Conservation (phyloP, 2,113 vertebrate species). For the Lampris megalopsis region DNA sequence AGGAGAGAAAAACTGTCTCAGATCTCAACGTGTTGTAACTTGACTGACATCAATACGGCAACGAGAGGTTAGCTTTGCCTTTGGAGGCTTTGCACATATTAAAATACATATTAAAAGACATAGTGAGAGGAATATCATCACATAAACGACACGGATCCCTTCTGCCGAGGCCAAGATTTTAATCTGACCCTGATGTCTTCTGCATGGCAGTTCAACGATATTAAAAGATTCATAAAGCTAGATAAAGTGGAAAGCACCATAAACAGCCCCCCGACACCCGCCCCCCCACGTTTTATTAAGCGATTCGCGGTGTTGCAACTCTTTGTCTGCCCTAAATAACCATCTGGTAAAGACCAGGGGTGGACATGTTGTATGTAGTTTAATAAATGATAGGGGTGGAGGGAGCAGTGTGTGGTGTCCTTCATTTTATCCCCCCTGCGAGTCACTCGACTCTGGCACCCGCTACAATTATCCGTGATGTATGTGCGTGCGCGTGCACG, state of each 20-base stretch:
- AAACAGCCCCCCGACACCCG: no score
- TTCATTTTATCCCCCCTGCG: constrained; percentile 61
- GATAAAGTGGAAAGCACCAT: no score
- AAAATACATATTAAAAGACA: background rate
- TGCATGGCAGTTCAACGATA: background rate
- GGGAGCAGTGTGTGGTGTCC: constrained; percentile 54
- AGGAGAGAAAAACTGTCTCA: background rate
- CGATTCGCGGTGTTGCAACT: constrained; percentile 27
- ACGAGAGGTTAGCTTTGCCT: background rate
- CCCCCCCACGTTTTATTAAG: background rate
- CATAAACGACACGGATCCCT: background rate
- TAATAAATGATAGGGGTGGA: constrained; percentile 60
- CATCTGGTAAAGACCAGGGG: constrained; percentile 33
- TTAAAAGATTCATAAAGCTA: no score
- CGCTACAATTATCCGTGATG: constrained; percentile 58
- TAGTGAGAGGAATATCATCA: background rate
- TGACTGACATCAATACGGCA: background rate
- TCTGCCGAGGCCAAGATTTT: background rate
- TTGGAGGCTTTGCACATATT: background rate
- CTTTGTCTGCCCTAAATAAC: constrained; percentile 28
- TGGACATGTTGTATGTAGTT: constrained; percentile 25
- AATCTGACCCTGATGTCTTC: background rate
- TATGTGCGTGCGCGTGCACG: constrained; percentile 11
- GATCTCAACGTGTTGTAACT: background rate
- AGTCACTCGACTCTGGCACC: constrained; percentile 49